Percentiles rank a stretch among this genome's conserved stretches.
Conservation (phyloP, 2,888 invertebrate species). For the Emmelina monodactyla region DNA sequence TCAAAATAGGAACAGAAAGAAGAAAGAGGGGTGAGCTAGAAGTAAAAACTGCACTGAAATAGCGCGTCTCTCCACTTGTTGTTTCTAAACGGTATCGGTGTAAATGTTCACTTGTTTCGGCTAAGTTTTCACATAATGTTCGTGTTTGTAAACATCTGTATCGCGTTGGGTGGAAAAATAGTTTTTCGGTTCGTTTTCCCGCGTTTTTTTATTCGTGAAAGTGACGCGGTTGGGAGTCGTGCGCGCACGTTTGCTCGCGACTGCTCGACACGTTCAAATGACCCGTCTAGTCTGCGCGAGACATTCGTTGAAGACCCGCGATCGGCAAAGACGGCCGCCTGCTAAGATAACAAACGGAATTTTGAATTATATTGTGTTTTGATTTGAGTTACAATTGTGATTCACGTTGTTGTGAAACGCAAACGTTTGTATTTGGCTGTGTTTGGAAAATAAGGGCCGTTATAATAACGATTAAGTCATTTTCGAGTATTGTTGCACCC, state of each 20-base stretch:
- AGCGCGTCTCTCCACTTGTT: slow-evolving; percentile 4
- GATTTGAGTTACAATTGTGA: no score
- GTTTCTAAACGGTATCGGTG: slow-evolving; percentile 19
- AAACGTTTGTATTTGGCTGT: no score
- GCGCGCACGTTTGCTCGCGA: slow-evolving; percentile 43
- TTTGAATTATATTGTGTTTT: no score
- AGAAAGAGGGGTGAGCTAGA: slow-evolving; percentile 21
- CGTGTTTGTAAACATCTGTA: slow-evolving; percentile 33
- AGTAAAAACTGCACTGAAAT: no score
- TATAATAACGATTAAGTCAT: no score
- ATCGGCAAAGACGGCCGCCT: no score
- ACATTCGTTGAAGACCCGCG: slow-evolving; percentile 7
- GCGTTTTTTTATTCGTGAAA: slow-evolving; percentile 48
- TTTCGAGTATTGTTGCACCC: no score
- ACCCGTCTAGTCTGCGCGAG: slow-evolving; percentile 8
- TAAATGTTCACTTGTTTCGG: slow-evolving; percentile 18
- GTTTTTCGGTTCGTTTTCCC: slow-evolving; percentile 34
- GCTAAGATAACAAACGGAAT: no score
- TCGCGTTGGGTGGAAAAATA: slow-evolving; percentile 28
- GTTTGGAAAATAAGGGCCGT: no score
- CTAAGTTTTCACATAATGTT: slow-evolving; percentile 38
- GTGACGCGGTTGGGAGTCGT: no score
- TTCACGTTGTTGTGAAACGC: no score
- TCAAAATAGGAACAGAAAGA: slow-evolving; percentile 16
- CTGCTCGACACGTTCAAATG: slow-evolving; percentile 37